Base-by-base conservation (phyloP, 1,140 invertebrate genomes). In the Drosophila biarmipes region DNA sequence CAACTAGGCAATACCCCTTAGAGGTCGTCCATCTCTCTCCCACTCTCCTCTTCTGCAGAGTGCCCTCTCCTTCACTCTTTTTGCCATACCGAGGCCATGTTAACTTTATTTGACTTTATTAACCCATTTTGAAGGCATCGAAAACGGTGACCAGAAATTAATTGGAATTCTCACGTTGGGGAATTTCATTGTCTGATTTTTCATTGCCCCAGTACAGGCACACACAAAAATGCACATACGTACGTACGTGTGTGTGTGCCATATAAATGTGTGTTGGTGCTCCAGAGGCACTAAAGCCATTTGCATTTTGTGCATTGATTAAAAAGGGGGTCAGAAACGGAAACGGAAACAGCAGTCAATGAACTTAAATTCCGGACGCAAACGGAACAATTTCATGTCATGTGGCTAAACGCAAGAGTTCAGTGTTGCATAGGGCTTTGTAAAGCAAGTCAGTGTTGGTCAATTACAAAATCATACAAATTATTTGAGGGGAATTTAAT, bases 51-150 rank as follows among this genome's bases (percentile, higher is more conserved):
- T 6, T 27, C 6, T 46, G 8, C 15, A 14, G 10, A 24, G 14
- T 35, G 21, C 11, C 37, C n/a, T 10, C 0, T 24, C 37, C 38
- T 17, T n/a, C 31, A 11, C 15, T 5, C 2, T 17, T 52, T 2
- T 52, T 19, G 37, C 34, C 17, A 38, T 49, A 8, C 14, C 54
- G 24, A 10, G 31, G 46, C 53, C 57, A 37, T 77, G 77, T 80
- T 86, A 73, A 84, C 81, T 85, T 66, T 86, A 73, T 85, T 84
- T 71, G 75, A 84, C 71, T 84, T 77, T 80, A 80, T 85, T 87
- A 81, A 89, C 80, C 76, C 78, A 73, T 78, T 78, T 86, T 87
- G 73, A 82, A 82, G 80, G 82, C 78, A 67, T 74, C 72, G 59
- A 62, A 66, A 86, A 74, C 73, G 63, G 73, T 86, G 73, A 86